phyloP scores from a whole-genome alignment of 2,797 vertebrate genomes.

The Chromis chromis region DNA sequence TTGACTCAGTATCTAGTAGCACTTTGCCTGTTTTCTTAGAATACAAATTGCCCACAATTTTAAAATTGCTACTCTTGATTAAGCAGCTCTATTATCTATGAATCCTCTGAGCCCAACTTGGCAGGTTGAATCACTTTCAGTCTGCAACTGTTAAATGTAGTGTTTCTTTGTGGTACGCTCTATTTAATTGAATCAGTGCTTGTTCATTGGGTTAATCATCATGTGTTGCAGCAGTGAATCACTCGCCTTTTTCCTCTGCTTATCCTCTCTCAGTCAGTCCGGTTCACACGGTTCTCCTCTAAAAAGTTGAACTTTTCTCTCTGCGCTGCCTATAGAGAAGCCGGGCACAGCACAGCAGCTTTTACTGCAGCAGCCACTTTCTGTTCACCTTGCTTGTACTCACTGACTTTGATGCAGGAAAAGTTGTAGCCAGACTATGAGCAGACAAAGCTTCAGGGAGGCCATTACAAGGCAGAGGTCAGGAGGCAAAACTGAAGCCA shows the following conservation, averaged over 20 bases:
- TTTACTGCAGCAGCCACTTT: slow-evolving; percentile 31
- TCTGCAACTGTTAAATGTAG: slow-evolving; percentile 27
- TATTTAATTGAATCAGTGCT: slow-evolving; percentile 37
- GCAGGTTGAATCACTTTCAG: slow-evolving; percentile 29
- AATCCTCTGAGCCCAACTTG: slow-evolving; percentile 39
- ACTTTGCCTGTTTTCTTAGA: slow-evolving; percentile 4
- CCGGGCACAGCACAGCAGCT: slow-evolving; percentile 17
- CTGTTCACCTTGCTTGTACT: slow-evolving; percentile 51
- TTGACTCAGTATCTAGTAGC: slow-evolving; percentile 1
- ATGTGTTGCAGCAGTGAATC: slow-evolving; percentile 13
- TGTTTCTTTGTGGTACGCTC: slow-evolving; percentile 34
- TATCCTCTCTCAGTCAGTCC: slow-evolving; percentile 17
- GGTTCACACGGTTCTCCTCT: slow-evolving; percentile 14
- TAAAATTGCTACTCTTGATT: slow-evolving; percentile 32
- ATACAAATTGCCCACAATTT: neutral
- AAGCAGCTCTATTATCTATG: slow-evolving; percentile 25
- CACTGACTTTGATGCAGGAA: slow-evolving; percentile 50
- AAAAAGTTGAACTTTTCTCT: slow-evolving; percentile 17
- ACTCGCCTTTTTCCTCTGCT: slow-evolving; percentile 6
- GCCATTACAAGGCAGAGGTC: slow-evolving; percentile 37
- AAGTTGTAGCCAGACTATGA: slow-evolving; percentile 26
- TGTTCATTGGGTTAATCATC: slow-evolving; percentile 38
- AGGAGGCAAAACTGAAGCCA: slow-evolving; percentile 36
- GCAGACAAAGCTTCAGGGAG: slow-evolving; percentile 34
- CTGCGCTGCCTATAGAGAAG: slow-evolving; percentile 14